Percentiles rank a stretch among this genome's conserved stretches.
phyloP scores from a whole-genome alignment of 1,140 invertebrate species.

The Euwallacea fornicatus region DNA sequence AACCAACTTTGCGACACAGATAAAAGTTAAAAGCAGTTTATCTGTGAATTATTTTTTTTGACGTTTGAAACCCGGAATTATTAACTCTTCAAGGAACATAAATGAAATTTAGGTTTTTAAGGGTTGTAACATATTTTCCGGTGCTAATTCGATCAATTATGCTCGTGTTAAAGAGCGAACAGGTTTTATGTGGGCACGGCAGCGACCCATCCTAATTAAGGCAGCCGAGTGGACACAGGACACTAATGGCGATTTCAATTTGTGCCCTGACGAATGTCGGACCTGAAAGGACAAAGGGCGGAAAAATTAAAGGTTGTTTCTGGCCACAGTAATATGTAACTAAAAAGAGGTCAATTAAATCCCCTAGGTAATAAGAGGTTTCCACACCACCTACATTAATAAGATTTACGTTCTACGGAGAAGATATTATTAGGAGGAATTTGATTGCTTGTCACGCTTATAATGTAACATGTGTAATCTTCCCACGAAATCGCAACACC shows the following conservation, averaged over 20 bases:
- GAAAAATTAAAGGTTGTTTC: constrained; percentile 30
- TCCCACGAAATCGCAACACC: background rate
- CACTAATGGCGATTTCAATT: constrained; percentile 39
- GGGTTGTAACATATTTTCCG: constrained; percentile 27
- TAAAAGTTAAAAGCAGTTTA: too few species aligned
- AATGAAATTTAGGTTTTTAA: constrained; percentile 33
- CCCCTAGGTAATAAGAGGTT: too few species aligned
- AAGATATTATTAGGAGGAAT: too few species aligned
- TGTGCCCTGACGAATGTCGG: constrained; percentile 19
- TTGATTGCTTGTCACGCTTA: background rate
- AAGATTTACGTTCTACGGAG: too few species aligned
- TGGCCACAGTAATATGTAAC: too few species aligned
- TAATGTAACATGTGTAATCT: constrained; percentile 20
- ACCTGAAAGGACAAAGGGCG: constrained; percentile 29
- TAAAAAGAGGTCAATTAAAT: too few species aligned
- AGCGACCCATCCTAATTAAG: constrained; percentile 39
- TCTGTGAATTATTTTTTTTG: too few species aligned
- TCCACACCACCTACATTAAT: too few species aligned
- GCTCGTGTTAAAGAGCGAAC: constrained; percentile 33
- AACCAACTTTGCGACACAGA: background rate
- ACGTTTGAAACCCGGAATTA: too few species aligned
- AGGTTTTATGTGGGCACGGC: constrained; percentile 36
- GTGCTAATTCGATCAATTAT: constrained; percentile 39
- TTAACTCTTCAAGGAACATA: background rate
- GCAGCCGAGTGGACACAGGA: constrained; percentile 31